Evolutionary conservation across 2,113 vertebrate genomes (phyloP).

Genomic region (Tachycineta bicolor): DNA sequence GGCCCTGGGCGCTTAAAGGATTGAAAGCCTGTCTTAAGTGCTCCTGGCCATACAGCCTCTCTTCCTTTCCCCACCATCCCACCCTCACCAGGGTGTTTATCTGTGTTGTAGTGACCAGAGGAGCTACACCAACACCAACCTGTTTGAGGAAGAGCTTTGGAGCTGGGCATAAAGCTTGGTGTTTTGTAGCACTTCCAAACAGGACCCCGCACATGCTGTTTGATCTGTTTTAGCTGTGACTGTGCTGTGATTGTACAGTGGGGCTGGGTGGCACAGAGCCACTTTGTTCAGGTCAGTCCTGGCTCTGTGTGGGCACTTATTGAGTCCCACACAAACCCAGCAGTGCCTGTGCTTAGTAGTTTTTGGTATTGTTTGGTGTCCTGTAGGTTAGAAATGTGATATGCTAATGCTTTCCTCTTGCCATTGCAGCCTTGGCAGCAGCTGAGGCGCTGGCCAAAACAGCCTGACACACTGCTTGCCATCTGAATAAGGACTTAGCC

Average conservation of each 20-base stretch:
- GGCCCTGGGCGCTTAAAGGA: background rate
- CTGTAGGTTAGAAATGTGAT: conserved; percentile 51
- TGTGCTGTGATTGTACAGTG: conserved; percentile 6
- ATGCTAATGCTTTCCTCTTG: conserved; percentile 43
- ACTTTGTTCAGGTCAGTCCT: conserved; percentile 21
- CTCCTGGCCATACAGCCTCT: background rate
- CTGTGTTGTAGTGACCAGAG: background rate
- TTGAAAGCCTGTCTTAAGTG: background rate
- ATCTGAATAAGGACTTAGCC: conserved; percentile 26
- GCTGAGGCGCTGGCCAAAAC: background rate
- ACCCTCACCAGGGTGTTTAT: background rate
- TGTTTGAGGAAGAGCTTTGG: background rate
- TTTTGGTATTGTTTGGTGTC: conserved; percentile 3
- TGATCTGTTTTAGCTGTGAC: background rate
- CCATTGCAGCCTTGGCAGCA: background rate
- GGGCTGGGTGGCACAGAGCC: conserved; percentile 49
- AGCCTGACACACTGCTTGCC: background rate
- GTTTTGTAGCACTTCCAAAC: background rate
- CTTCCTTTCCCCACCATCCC: background rate
- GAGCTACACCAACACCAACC: background rate
- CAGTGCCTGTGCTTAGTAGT: background rate
- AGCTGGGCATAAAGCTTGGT: background rate
- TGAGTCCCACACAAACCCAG: background rate
- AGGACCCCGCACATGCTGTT: background rate
- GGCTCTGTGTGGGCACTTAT: background rate